Evolutionary conservation across 2,797 vertebrate genomes (phyloP).

Genomic region (Gambusia yucatana): DNA sequence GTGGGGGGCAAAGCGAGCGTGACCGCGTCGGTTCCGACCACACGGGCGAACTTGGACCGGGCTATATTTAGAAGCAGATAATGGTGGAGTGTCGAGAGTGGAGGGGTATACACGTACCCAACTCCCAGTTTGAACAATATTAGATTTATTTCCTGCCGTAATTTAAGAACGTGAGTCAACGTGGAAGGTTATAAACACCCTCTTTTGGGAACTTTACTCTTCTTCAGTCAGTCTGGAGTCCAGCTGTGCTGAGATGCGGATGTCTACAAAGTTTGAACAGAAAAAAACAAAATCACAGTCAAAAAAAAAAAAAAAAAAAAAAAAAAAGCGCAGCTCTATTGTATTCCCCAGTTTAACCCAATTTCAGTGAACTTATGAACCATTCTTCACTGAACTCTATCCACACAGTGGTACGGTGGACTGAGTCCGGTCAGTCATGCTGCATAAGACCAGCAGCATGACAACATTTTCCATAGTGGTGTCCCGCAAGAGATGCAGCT

Average conservation of each 20-base stretch:
- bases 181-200: slow-evolving; percentile 23
- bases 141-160: neutral
- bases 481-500: slow-evolving; percentile 13
- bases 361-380: slow-evolving; percentile 54
- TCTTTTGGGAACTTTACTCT: slow-evolving; percentile 33
- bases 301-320: too few species aligned
- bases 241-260: slow-evolving; percentile 53
- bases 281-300: neutral
- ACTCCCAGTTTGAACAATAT: neutral
- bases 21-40: slow-evolving; percentile 18
- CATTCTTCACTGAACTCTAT: slow-evolving; percentile 63
- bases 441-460: slow-evolving; percentile 72
- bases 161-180: neutral
- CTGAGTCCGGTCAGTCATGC: slow-evolving; percentile 79
- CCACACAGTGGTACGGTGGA: slow-evolving; percentile 59
- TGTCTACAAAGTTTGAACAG: slow-evolving; percentile 34
- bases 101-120: neutral
- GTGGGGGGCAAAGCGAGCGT: neutral
- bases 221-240: slow-evolving; percentile 35
- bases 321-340: neutral
- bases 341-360: slow-evolving; percentile 19
- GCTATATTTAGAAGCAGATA: slow-evolving; percentile 33
- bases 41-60: slow-evolving; percentile 26
- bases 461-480: slow-evolving; percentile 81
- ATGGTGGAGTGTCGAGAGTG: neutral